Base-by-base conservation (phyloP, 1,140 invertebrate genomes). In the Chymomyza costata region DNA sequence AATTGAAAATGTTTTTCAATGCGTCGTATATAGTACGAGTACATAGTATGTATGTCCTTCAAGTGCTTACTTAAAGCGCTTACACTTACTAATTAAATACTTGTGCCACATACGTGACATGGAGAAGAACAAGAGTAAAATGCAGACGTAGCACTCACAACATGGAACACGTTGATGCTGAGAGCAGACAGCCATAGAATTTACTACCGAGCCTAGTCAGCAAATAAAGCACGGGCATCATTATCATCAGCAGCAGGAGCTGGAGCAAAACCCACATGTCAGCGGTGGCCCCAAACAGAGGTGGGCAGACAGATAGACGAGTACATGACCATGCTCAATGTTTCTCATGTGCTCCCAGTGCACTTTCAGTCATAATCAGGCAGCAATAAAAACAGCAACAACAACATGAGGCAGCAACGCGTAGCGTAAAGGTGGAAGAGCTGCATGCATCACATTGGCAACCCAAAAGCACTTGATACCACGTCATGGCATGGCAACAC, bases 11-110 rank as follows among this genome's bases (percentile, higher is more conserved):
- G 25, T 32, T 19, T 2, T 44, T 30, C 11, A 17, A 31, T 11
- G 18, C 21, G 3, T 25, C 21, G 8, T 25, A 25, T 8, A 25
- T 25, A 25, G 3, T 25, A 25, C 21, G 3, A 25, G n/a, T n/a
- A n/a, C n/a, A n/a, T n/a, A n/a, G n/a, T n/a, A n/a, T n/a, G n/a
- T n/a, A n/a, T n/a, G n/a, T n/a, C 21, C 19, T 40, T 45, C 34
- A 19, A 64, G 60, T 45, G 61, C 60, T 56, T 65, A 64, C 52
- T 65, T 64, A 56, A 65, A 65, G 60, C 38, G 60, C 61, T 64
- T 64, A 64, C 51, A 56, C 60, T 65, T 65, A 60, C 61, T 65
- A 65, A 65, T 65, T 65, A 65, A 65, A 65, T 65, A 65, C 61
- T 65, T 65, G 61, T 64, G 38, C 61, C 61, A 65, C 64, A 65